These are phyloP conservation scores for Nephrotoma appendiculata DNA, from an alignment of 2,888 invertebrate species.

Conservation along the genomic window DNA sequence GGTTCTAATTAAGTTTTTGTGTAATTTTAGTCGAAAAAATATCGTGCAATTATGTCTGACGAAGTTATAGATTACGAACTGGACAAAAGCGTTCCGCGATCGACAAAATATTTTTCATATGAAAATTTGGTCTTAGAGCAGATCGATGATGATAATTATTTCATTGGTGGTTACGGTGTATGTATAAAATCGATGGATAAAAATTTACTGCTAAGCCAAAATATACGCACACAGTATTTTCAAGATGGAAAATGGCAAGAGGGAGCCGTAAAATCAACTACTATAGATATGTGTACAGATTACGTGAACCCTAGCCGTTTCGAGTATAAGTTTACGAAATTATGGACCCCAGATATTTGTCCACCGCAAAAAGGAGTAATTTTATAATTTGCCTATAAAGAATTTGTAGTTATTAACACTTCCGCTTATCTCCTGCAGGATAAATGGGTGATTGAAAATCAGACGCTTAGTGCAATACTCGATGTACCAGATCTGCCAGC, in stretches of 20 bases:
- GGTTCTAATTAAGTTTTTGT: background rate
- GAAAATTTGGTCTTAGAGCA: background rate
- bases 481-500: too few species aligned
- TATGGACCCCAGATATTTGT: background rate
- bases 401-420: background rate
- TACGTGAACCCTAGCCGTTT: background rate
- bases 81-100: background rate
- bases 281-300: background rate
- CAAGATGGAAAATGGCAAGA: background rate
- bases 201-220: background rate
- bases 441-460: too few species aligned
- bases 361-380: background rate
- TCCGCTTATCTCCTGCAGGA: too few species aligned
- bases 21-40: background rate
- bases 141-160: background rate
- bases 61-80: background rate
- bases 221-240: background rate
- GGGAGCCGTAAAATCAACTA: too few species aligned
- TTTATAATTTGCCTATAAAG: background rate
- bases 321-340: background rate
- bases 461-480: too few species aligned
- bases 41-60: background rate
- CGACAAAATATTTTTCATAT: background rate
- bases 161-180: background rate
- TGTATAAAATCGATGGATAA: background rate